Conservation (phyloP, 64 coral and sea anemone genomes). For the Astreopora myriophthalma region DNA sequence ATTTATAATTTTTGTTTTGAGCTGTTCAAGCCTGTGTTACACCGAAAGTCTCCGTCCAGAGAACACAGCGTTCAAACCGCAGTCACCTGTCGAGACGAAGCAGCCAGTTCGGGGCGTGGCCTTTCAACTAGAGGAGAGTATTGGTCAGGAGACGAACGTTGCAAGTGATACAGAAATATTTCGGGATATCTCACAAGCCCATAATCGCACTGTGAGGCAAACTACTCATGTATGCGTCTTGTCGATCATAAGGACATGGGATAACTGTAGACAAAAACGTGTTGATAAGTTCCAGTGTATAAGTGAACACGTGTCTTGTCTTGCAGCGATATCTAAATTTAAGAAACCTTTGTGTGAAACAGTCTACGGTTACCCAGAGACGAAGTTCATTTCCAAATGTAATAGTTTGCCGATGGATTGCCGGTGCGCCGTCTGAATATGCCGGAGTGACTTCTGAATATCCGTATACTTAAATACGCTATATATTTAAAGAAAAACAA, state of each 20-base stretch:
- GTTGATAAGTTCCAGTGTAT: not conserved
- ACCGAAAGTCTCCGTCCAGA: not conserved
- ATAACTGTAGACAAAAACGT: not conserved
- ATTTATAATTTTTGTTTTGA: not conserved
- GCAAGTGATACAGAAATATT: not conserved
- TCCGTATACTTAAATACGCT: too few species aligned
- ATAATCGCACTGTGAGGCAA: not conserved
- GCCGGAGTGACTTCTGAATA: not conserved
- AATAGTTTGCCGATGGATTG: not conserved
- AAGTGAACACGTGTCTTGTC: not conserved
- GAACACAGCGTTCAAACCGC: not conserved
- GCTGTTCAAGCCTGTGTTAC: not conserved
- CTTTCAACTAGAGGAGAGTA: not conserved
- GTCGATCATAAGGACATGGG: not conserved
- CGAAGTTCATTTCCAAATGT: not conserved
- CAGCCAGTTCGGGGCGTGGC: too few species aligned
- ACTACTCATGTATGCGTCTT: not conserved
- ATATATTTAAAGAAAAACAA: too few species aligned
- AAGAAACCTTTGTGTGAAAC: not conserved
- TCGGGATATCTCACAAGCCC: not conserved
- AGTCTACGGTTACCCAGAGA: not conserved
- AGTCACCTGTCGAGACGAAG: not conserved
- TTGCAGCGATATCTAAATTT: not conserved
- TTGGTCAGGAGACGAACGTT: not conserved
- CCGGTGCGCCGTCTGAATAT: not conserved